These are phyloP conservation scores for Heteromormyrus szaboi DNA, from an alignment of 2,797 vertebrate genomes.

Conservation along the genomic window DNA sequence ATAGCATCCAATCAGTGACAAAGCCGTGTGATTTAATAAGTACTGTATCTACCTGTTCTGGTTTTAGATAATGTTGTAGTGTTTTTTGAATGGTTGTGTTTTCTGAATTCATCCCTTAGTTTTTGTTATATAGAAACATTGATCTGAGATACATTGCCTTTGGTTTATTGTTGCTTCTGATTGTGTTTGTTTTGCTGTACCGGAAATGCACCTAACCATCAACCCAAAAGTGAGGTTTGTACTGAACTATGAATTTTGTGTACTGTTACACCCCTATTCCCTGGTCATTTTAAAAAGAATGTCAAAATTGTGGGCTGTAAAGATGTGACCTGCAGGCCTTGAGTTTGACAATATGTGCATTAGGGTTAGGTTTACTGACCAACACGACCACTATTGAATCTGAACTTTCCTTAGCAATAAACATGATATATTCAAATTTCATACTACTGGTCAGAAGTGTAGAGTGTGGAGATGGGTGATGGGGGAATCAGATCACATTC, in stretches of 20 bases:
- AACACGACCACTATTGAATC: not conserved
- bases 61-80: not conserved
- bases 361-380: not conserved
- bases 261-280: not conserved
- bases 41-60: not conserved
- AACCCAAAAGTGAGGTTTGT: not conserved
- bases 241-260: not conserved
- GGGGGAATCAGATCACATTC: not conserved
- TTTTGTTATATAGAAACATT: not conserved
- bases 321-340: not conserved
- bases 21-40: not conserved
- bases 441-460: not conserved
- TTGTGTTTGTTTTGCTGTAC: not conserved
- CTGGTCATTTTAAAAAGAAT: not conserved
- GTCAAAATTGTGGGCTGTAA: not conserved
- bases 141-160: not conserved
- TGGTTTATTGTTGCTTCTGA: not conserved
- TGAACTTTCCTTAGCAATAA: not conserved
- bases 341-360: not conserved
- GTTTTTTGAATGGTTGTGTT: not conserved
- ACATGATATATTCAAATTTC: not conserved
- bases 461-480: not conserved
- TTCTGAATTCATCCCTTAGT: not conserved
- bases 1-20: not conserved
- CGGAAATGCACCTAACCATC: not conserved